Percentiles rank a stretch among this genome's conserved stretches.
Evolutionary conservation across 2,113 vertebrate species (phyloP).

Genomic region (Condylura cristata): DNA sequence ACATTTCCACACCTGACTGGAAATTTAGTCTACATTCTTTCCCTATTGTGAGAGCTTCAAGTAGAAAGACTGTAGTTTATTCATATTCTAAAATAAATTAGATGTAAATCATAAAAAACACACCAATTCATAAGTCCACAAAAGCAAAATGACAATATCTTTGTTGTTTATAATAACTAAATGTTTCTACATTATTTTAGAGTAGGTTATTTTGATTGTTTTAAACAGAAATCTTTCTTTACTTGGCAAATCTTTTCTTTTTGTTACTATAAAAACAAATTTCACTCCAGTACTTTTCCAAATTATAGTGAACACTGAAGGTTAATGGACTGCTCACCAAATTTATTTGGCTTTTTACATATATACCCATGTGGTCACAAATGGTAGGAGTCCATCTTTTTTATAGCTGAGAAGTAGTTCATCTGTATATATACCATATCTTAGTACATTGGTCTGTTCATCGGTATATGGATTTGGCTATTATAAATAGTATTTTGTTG

Average conservation of each 20-base stretch:
- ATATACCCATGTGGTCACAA: not conserved
- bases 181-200: constrained; percentile 37
- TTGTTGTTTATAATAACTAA: constrained; percentile 15
- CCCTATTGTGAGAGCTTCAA: not conserved
- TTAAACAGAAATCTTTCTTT: constrained; percentile 46
- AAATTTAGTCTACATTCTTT: not conserved
- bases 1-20: not conserved
- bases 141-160: not conserved
- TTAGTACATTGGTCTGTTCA: not conserved
- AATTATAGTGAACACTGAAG: constrained; percentile 35
- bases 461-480: no score
- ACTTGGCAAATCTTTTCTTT: not conserved
- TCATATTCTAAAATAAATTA: not conserved
- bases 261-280: constrained; percentile 41
- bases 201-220: not conserved
- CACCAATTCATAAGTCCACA: constrained; percentile 9
- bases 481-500: no score
- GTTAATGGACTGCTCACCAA: constrained; percentile 2
- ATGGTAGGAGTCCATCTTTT: no score
- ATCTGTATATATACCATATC: not conserved
- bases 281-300: constrained; percentile 46
- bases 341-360: constrained; percentile 43
- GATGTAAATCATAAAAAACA: not conserved
- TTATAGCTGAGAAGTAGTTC: no score
- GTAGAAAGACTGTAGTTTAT: not conserved